These are phyloP conservation scores for Scelioninae gen. 2 DNA, from an alignment of 2,888 invertebrate species.

Conservation along the genomic window DNA sequence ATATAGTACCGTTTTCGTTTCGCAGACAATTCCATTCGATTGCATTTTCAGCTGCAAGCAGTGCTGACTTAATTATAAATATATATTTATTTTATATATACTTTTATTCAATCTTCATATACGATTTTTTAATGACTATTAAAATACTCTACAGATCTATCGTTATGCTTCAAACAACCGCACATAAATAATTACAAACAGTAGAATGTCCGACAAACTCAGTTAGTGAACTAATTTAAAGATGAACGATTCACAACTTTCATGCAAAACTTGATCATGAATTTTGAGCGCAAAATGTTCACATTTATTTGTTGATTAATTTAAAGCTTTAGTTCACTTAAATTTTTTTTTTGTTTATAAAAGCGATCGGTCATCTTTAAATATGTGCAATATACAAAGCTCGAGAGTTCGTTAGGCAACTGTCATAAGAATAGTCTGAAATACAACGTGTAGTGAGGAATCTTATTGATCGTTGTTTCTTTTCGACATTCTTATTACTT, in stretches of 20 bases:
- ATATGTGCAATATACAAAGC: conserved; percentile 48
- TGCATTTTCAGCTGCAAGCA: conserved; percentile 64
- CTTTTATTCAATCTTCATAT: conserved; percentile 49
- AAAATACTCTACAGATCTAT: conserved; percentile 58
- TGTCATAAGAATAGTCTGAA: conserved; percentile 31
- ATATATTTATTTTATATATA: conserved; percentile 55
- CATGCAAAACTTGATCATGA: not conserved
- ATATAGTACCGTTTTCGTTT: conserved; percentile 57
- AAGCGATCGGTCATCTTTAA: conserved; percentile 48
- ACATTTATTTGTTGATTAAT: too few species aligned
- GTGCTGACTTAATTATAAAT: conserved; percentile 56
- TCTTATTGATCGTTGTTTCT: conserved; percentile 51
- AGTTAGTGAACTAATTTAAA: conserved; percentile 39
- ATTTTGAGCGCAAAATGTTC: too few species aligned
- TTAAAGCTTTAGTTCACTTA: too few species aligned
- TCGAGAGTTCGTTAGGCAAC: conserved; percentile 37
- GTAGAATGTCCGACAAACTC: conserved; percentile 49
- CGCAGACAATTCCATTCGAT: conserved; percentile 63
- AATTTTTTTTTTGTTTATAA: too few species aligned
- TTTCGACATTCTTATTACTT: conserved; percentile 34
- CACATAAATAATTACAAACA: conserved; percentile 50
- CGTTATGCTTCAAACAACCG: conserved; percentile 54
- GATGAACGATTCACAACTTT: conserved; percentile 30
- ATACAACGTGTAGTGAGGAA: conserved; percentile 42
- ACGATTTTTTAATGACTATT: conserved; percentile 56